These are phyloP conservation scores for Hemistola chrysoprasaria DNA, from an alignment of 2,888 invertebrate genomes.

Conservation along the genomic window DNA sequence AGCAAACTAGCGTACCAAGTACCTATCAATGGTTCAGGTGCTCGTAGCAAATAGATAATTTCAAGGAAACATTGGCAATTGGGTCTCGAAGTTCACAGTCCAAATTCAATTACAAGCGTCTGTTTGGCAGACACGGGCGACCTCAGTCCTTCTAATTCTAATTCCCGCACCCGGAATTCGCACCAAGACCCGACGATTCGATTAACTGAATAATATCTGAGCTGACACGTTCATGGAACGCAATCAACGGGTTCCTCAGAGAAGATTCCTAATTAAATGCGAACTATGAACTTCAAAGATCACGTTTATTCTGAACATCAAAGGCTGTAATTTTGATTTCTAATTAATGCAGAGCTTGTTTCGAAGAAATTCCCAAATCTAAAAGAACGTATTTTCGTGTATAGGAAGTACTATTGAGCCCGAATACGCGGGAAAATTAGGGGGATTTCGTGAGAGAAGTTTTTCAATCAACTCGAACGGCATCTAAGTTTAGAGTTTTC, in stretches of 20 bases:
- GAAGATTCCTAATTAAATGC: conserved; percentile 28
- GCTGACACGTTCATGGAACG: conserved; percentile 38
- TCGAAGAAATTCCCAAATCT: conserved; percentile 17
- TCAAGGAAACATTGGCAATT: conserved; percentile 34
- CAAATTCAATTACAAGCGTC: conserved; percentile 48
- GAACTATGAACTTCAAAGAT: conserved; percentile 37
- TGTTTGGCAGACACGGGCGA: conserved; percentile 37
- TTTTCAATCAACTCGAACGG: conserved; percentile 38
- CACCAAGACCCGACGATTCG: conserved; percentile 39
- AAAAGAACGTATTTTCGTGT: conserved; percentile 14
- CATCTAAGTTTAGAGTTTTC: conserved; percentile 27
- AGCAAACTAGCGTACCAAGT: conserved; percentile 22
- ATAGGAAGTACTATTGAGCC: conserved; percentile 11
- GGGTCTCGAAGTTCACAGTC: conserved; percentile 37
- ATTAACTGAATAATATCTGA: conserved; percentile 45
- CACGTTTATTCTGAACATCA: conserved; percentile 35
- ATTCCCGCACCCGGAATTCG: conserved; percentile 32
- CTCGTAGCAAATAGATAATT: conserved; percentile 43
- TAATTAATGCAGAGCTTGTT: conserved; percentile 22
- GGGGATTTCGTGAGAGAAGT: conserved; percentile 31
- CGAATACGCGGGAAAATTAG: conserved; percentile 23
- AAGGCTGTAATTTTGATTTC: conserved; percentile 35
- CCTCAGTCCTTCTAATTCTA: conserved; percentile 31
- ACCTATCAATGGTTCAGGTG: conserved; percentile 29
- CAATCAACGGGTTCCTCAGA: conserved; percentile 37